phyloP scores from a whole-genome alignment of 2,797 vertebrate species.

The Notolabrus celidotus region DNA sequence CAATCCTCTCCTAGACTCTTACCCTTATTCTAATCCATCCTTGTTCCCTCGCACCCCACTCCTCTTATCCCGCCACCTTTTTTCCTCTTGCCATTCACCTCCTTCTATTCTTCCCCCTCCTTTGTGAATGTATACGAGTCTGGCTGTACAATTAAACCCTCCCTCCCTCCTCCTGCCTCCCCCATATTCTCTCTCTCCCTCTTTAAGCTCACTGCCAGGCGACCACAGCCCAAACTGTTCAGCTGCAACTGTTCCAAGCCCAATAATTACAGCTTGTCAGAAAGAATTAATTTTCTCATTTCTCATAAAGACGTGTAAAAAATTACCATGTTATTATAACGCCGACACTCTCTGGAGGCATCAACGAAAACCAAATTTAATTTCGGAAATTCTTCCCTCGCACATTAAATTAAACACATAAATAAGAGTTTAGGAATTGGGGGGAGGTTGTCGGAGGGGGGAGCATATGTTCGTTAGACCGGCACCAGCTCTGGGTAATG shows the following conservation, averaged over 20 bases:
- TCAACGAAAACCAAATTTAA: constrained; percentile 96
- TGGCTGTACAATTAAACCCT: constrained; percentile 21
- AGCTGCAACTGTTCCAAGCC: constrained; percentile 99
- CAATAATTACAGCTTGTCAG: constrained; percentile 99
- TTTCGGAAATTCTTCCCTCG: constrained; percentile 98
- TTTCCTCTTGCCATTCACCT: constrained; percentile 21
- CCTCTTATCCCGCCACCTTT: neutral
- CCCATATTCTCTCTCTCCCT: constrained; percentile 70
- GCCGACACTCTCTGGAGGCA: constrained; percentile 99
- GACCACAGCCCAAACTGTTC: constrained; percentile 97
- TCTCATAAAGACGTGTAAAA: constrained; percentile 99
- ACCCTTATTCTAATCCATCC: neutral
- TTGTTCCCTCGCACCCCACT: neutral
- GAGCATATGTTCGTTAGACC: constrained; percentile 99
- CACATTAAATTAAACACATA: constrained; percentile 99
- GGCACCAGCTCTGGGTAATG: constrained; percentile 91
- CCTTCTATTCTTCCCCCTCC: constrained; percentile 18
- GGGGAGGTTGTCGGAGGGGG: constrained; percentile 75
- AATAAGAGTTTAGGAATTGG: constrained; percentile 99
- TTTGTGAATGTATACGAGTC: constrained; percentile 42
- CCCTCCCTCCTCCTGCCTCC: constrained; percentile 2
- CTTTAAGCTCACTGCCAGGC: constrained; percentile 94
- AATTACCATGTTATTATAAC: constrained; percentile 99
- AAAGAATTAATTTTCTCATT: constrained; percentile 99
- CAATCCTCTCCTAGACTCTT: no score